phyloP scores from a whole-genome alignment of 2,888 invertebrate genomes.

The Caenorhabditis macrosperma region DNA sequence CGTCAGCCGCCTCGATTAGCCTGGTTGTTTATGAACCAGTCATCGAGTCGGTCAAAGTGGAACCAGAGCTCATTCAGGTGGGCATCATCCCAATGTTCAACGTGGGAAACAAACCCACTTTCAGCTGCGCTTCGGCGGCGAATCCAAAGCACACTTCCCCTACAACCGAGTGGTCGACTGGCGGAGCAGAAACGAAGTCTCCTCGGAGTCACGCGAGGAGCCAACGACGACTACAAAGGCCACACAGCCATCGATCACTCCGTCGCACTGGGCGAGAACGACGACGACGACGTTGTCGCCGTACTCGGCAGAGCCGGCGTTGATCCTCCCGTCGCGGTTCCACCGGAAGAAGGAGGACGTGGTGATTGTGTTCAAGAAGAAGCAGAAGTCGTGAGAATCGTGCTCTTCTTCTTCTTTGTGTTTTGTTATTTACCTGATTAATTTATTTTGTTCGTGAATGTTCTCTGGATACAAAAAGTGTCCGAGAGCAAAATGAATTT shows the following conservation, averaged over 20 bases:
- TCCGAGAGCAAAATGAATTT: background rate
- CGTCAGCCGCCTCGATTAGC: too few species aligned
- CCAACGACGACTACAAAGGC: slow-evolving; percentile 35
- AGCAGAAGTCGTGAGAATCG: slow-evolving; percentile 40
- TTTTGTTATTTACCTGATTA: slow-evolving; percentile 29
- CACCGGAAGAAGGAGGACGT: slow-evolving; percentile 50
- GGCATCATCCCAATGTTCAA: background rate
- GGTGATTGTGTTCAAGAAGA: slow-evolving; percentile 59
- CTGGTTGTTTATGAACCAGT: too few species aligned
- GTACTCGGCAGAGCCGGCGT: slow-evolving; percentile 53
- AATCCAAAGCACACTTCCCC: slow-evolving; percentile 50
- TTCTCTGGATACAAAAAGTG: slow-evolving; percentile 35
- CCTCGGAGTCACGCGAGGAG: slow-evolving; percentile 28
- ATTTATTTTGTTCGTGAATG: slow-evolving; percentile 43
- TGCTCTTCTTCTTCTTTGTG: background rate
- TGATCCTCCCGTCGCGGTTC: slow-evolving; percentile 56
- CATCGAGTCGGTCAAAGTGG: slow-evolving; percentile 51
- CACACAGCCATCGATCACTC: slow-evolving; percentile 25
- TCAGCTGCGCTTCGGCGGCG: slow-evolving; percentile 57
- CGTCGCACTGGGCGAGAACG: slow-evolving; percentile 47
- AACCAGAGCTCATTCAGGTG: slow-evolving; percentile 40
- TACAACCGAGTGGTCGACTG: slow-evolving; percentile 55
- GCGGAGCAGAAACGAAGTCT: slow-evolving; percentile 5
- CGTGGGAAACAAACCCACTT: too few species aligned
- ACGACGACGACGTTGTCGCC: slow-evolving; percentile 39